Conservation (phyloP, 2,113 vertebrate genomes). For the Uropsilus gracilis region DNA sequence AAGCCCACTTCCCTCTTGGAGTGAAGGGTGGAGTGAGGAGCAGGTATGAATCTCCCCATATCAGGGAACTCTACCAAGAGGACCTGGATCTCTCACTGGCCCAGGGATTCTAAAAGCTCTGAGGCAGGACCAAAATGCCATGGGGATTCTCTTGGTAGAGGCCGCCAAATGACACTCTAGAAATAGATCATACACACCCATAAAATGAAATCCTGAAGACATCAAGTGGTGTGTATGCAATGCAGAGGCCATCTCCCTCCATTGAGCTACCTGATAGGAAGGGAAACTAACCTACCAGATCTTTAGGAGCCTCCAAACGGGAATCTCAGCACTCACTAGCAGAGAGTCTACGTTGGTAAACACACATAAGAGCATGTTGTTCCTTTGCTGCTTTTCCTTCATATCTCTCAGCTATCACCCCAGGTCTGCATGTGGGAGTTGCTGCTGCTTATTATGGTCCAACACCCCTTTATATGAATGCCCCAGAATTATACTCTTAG, state of each 20-base stretch:
- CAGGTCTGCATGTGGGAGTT: background rate
- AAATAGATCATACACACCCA: background rate
- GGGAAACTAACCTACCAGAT: background rate
- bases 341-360: too few relatives aligned
- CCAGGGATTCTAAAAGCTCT: background rate
- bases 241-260: background rate
- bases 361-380: background rate
- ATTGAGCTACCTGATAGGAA: background rate
- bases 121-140: background rate
- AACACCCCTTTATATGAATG: background rate
- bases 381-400: background rate
- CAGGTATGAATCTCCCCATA: background rate
- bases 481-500: background rate
- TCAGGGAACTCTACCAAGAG: background rate
- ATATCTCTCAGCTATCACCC: background rate
- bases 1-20: background rate
- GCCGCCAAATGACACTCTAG: background rate
- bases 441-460: background rate
- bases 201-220: background rate
- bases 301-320: background rate
- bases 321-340: background rate
- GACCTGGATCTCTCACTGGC: too few relatives aligned
- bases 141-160: background rate
- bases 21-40: background rate
- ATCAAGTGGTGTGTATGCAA: background rate